Evolutionary conservation across 2,113 vertebrate genomes (phyloP).

Genomic region (Oncorhynchus nerka): DNA sequence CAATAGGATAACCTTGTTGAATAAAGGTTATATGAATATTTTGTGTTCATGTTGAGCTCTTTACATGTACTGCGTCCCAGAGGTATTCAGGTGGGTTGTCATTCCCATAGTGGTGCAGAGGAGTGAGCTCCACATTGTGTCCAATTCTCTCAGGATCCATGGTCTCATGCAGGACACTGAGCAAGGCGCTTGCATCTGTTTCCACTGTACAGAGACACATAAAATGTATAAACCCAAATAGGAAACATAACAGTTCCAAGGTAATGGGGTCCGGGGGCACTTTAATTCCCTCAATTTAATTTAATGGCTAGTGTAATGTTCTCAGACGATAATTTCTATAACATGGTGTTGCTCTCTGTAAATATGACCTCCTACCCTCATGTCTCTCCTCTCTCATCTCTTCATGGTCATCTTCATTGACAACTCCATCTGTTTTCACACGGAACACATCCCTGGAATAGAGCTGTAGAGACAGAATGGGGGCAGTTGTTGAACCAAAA

Average conservation of each 20-base stretch:
- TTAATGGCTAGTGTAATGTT: too few species aligned
- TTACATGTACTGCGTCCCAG: conserved; percentile 37
- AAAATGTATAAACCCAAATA: too few species aligned
- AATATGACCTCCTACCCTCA: conserved; percentile 42
- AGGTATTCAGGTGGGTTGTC: background rate
- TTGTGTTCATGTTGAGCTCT: background rate
- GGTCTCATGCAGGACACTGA: conserved; percentile 37
- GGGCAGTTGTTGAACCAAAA: conserved; percentile 1
- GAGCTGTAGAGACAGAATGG: conserved; percentile 47
- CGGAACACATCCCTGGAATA: conserved; percentile 52
- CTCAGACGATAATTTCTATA: too few species aligned
- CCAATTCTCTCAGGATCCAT: conserved; percentile 7
- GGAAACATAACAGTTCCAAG: too few species aligned
- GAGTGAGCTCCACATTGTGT: conserved; percentile 14
- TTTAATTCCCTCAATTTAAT: too few species aligned
- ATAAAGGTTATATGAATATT: background rate
- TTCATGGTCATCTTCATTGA: conserved; percentile 40
- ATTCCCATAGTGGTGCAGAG: background rate
- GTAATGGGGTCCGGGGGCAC: too few species aligned
- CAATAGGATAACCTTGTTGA: background rate
- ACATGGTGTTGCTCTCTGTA: background rate
- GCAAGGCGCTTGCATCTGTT: background rate
- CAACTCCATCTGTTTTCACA: background rate
- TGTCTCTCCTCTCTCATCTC: conserved; percentile 35
- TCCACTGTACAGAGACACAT: background rate